Conservation (phyloP, 2,113 vertebrate genomes). For the Dolichotis patagonum region DNA sequence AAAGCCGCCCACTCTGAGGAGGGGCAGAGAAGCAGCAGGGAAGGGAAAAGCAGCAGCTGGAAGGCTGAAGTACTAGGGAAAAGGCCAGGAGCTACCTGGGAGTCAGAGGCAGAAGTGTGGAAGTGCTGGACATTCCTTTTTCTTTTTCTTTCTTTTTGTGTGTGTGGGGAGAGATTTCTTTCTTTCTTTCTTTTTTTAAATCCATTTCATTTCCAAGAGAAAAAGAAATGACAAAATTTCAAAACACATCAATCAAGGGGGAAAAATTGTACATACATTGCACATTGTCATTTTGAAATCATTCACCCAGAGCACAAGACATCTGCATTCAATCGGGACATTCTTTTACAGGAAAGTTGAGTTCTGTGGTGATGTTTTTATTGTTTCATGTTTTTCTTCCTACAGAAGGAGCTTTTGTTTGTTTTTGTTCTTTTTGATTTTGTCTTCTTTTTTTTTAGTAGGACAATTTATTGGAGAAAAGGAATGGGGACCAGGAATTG, state of each 20-base stretch:
- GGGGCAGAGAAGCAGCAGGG: not conserved
- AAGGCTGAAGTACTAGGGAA: not conserved
- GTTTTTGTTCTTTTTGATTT: not conserved
- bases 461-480: not conserved
- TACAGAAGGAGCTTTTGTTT: constrained; percentile 36
- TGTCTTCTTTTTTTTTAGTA: not conserved
- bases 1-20: not conserved
- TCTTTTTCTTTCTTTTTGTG: not conserved
- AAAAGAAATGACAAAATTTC: too few relatives aligned
- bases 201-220: too few relatives aligned
- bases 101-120: not conserved
- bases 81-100: not conserved
- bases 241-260: too few relatives aligned
- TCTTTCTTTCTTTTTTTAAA: too few relatives aligned
- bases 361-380: constrained; percentile 36
- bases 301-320: too few relatives aligned
- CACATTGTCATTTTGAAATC: too few relatives aligned
- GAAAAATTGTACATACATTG: too few relatives aligned
- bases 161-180: too few relatives aligned
- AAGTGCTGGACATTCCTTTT: not conserved
- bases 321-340: too few relatives aligned
- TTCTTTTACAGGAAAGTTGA: constrained; percentile 38
- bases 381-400: constrained; percentile 41
- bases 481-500: not conserved
- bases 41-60: not conserved